phyloP scores from a whole-genome alignment of 2,888 invertebrate genomes.

The Orthonevra nobilis region DNA sequence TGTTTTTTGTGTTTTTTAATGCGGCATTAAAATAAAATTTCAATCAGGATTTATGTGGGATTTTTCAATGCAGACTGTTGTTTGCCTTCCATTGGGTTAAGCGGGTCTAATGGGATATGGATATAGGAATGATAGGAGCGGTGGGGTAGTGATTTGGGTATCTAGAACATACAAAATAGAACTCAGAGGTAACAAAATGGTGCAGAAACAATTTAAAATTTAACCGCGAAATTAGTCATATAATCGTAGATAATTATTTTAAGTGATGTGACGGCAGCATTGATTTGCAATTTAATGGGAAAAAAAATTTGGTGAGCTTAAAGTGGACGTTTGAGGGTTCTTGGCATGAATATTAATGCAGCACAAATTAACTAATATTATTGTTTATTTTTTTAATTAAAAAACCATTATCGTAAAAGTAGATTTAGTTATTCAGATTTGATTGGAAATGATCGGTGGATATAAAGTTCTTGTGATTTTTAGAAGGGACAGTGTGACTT shows the following conservation, averaged over 20 bases:
- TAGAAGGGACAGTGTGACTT: no score
- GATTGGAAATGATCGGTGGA: no score
- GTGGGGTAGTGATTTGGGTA: conserved; percentile 15
- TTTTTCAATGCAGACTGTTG: conserved; percentile 2
- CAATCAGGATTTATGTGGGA: conserved; percentile 48
- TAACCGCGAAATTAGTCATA: conserved; percentile 37
- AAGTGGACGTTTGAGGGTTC: no score
- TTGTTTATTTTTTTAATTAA: no score
- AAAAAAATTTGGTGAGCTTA: no score
- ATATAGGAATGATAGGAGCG: conserved; percentile 14
- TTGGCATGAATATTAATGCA: no score
- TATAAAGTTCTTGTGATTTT: no score
- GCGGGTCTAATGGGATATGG: conserved; percentile 2
- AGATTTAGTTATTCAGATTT: no score
- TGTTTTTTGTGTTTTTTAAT: conserved; percentile 16
- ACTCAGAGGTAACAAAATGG: no score
- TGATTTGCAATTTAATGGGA: conserved; percentile 30
- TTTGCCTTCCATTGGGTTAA: conserved; percentile 19
- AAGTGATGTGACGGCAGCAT: conserved; percentile 36
- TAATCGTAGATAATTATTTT: conserved; percentile 50
- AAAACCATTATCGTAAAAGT: no score
- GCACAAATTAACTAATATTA: no score
- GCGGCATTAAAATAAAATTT: conserved; percentile 60
- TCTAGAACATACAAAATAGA: no score
- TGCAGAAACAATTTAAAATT: conserved; percentile 26